Base-by-base conservation (phyloP, 2,888 invertebrate species). In the Aplocera efformata region DNA sequence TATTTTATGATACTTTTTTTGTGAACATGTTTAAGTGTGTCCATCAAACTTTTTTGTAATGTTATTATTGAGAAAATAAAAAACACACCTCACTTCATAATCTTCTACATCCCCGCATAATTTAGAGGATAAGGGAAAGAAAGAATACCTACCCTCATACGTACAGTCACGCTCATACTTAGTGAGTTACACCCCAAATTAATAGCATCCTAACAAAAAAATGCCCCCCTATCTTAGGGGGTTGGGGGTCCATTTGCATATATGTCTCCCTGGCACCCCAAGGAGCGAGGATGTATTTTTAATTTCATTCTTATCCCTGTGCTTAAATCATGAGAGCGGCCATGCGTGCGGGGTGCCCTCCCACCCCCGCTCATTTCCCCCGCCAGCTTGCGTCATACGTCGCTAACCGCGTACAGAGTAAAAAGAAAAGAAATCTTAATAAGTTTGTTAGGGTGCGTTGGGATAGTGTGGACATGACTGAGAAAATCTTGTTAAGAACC, bases 381-480 rank as follows among this genome's bases (percentile, higher is more conserved):
- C 56, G 76, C 79, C 77, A 79, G 83, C 83, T 81, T 79, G 83
- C 86, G 86, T 86, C 86, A 88, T 88, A 88, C 86, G 85, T 88
- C 86, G 86, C 83, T 88, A 85, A 86, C 86, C 86, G 79, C 86
- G 86, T 83, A 81, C 82, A 74, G 77, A 77, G 83, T 79, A 85
- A 82, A 86, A 86, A 88, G 86, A 88, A 88, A 86, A 83, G 86
- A 86, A 86, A 85, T 86, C 86, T 86, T 88, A 88, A 86, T 88
- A 88, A 88, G 86, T 86, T 88, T 85, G 86, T 88, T 85, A 88
- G 84, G 84, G 83, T 68, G 75, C 69, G 80, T 54, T 68, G 63
- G 71, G 10, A 32, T 62, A 49, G 39, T 50, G 53, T 72, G 82
- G 85, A 84, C 63, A 56, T n/a, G 68, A 28, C 25, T 29, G 34